phyloP scores from a whole-genome alignment of 1,140 invertebrate genomes.

The Oryzaephilus surinamensis region DNA sequence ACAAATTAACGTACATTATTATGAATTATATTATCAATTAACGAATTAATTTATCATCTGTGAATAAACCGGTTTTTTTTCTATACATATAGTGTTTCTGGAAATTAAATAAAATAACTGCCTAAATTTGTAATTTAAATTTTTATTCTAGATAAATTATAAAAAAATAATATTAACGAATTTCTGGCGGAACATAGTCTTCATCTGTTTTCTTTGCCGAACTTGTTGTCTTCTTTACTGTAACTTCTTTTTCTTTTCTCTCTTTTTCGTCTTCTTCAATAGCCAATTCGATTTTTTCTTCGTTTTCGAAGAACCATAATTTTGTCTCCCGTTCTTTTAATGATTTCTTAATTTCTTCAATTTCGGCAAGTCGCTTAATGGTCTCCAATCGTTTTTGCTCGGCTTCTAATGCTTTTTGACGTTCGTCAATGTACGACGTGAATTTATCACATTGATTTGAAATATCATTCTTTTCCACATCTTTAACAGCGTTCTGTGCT shows the following conservation, averaged over 20 bases:
- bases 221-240: conserved; percentile 7
- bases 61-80: too few species aligned
- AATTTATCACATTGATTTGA: conserved; percentile 47
- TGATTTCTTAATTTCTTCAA: conserved; percentile 48
- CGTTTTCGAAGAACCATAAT: conserved; percentile 65
- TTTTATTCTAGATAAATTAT: too few species aligned
- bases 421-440: too few species aligned
- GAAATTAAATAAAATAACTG: too few species aligned
- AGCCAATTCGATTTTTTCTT: conserved; percentile 59
- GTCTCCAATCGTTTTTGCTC: conserved; percentile 45
- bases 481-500: conserved; percentile 40
- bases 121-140: too few species aligned
- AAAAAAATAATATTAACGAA: too few species aligned
- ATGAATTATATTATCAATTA: too few species aligned
- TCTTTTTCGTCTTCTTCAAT: conserved; percentile 54
- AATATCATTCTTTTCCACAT: conserved; percentile 44
- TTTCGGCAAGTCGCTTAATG: conserved; percentile 41
- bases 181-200: conserved; percentile 59
- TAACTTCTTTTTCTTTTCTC: conserved; percentile 39
- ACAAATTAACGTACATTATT: too few species aligned
- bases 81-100: too few species aligned
- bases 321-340: conserved; percentile 50
- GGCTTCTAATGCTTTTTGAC: conserved; percentile 45
- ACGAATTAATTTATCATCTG: too few species aligned
- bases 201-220: conserved; percentile 38